phyloP scores from a whole-genome alignment of 2,888 invertebrate species.

The Epicampocera succincta region DNA sequence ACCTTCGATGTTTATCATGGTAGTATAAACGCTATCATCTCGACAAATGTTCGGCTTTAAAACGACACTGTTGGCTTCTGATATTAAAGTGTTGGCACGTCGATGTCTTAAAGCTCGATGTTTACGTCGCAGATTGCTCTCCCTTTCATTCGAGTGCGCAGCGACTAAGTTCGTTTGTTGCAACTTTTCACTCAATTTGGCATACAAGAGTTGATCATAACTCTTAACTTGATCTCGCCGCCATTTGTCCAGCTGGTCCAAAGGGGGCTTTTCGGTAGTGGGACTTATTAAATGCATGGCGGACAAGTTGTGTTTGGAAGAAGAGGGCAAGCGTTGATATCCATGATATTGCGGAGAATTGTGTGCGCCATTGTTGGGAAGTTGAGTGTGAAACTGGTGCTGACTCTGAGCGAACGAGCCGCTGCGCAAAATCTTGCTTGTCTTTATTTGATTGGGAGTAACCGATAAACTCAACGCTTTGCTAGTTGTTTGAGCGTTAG shows the following conservation, averaged over 20 bases:
- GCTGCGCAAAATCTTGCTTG: constrained; percentile 72
- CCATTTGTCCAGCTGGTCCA: constrained; percentile 83
- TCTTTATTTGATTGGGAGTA: constrained; percentile 72
- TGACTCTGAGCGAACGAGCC: constrained; percentile 70
- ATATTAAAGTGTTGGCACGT: constrained; percentile 38
- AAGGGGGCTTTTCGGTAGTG: constrained; percentile 74
- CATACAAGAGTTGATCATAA: constrained; percentile 80
- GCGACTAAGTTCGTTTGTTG: constrained; percentile 74
- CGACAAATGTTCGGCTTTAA: constrained; percentile 51
- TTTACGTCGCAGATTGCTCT: constrained; percentile 75
- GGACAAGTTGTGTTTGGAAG: constrained; percentile 76
- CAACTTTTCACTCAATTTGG: constrained; percentile 80
- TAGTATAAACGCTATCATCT: constrained; percentile 69
- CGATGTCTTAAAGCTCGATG: constrained; percentile 64
- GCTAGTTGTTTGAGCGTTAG: constrained; percentile 57
- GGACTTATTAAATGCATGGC: constrained; percentile 75
- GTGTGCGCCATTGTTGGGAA: constrained; percentile 66
- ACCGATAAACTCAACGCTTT: constrained; percentile 67
- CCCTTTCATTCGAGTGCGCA: constrained; percentile 37
- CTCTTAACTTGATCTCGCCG: constrained; percentile 76
- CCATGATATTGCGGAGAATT: constrained; percentile 77
- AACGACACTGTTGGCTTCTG: constrained; percentile 53
- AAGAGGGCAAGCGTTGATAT: constrained; percentile 74
- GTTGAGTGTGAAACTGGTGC: constrained; percentile 58
- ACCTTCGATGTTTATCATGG: constrained; percentile 74